Evolutionary conservation across 2,797 vertebrate species (phyloP), one percentile per base, ranked within the genome.

Genomic region (Dallia pectoralis): DNA sequence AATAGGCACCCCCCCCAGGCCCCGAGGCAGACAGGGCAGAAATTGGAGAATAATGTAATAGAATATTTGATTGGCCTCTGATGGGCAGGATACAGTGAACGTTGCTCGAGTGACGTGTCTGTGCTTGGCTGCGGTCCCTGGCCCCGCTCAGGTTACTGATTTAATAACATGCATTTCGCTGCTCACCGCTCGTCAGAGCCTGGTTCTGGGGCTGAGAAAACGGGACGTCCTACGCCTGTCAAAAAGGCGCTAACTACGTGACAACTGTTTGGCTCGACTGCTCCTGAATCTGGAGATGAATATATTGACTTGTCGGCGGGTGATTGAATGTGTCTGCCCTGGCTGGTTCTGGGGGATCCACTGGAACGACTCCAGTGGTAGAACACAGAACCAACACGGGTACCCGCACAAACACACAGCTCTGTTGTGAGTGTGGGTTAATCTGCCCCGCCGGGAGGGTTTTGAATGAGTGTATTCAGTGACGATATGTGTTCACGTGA

Each of bases 1-100:
- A 90, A 89, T 82, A 91, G 33, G 85, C 86, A 83, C 89, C 91
- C 89, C 91, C 89, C 86, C 73, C 84, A 88, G 93, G 88, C 84
- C 87, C 85, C 0, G 19, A 73, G 85, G 82, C 82, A 79, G 89
- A 89, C 82, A 83, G 87, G 84, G 78, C 81, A 89, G 88, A 92
- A 95, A 96, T 89, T 91, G 91, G 91, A 95, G 94, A 94, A 93
- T 94, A 95, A 95, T 94, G 91, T 93, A 93, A 95, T 91, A 91
- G 92, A 95, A 95, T 96, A 95, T 95, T 95, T 95, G 91, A 95
- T 93, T 92, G 92, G 92, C 74, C 81, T 90, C 79, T 82, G 85
- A 89, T 87, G 89, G 86, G 83, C 80, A 84, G 76, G 77, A 86
- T 83, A 82, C 85, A 78, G 87, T 83, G 89, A 89, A 78, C 67